Evolutionary conservation across 2,797 vertebrate species (phyloP).

Genomic region (Knipowitschia caucasica): DNA sequence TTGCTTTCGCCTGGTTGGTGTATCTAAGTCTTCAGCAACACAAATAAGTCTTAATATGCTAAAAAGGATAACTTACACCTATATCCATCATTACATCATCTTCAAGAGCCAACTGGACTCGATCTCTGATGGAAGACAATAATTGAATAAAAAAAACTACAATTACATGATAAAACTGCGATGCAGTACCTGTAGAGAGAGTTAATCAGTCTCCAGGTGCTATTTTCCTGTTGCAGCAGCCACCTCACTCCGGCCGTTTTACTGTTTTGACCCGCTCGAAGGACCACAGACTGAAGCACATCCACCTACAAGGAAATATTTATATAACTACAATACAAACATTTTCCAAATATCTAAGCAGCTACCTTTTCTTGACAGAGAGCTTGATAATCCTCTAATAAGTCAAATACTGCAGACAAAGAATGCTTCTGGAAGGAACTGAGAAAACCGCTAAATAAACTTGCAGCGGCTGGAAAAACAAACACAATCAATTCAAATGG

Average conservation of each 20-base stretch:
- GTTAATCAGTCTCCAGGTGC: slow-evolving; percentile 90
- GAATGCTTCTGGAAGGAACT: slow-evolving; percentile 85
- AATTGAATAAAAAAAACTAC: neutral
- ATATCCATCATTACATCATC: slow-evolving; percentile 87
- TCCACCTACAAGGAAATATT: slow-evolving; percentile 73
- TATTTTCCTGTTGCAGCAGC: slow-evolving; percentile 95
- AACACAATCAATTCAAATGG: neutral
- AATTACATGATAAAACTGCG: neutral
- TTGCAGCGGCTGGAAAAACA: slow-evolving; percentile 81
- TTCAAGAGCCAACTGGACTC: slow-evolving; percentile 88
- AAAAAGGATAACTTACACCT: slow-evolving; percentile 76
- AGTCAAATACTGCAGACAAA: slow-evolving; percentile 89
- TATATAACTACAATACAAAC: neutral
- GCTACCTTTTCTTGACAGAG: slow-evolving; percentile 81
- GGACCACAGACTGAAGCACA: slow-evolving; percentile 87
- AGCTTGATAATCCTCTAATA: slow-evolving; percentile 88
- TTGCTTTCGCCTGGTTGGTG: too few species aligned
- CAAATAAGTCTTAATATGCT: neutral
- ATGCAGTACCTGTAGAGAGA: slow-evolving; percentile 91
- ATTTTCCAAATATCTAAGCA: neutral
- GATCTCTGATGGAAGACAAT: slow-evolving; percentile 79
- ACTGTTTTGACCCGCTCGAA: slow-evolving; percentile 88
- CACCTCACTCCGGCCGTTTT: slow-evolving; percentile 93
- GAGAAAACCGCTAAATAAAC: slow-evolving; percentile 92
- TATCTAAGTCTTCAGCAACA: too few species aligned